Evolutionary conservation across 2,797 vertebrate species (phyloP).

Genomic region (Atherinosoma microstoma): DNA sequence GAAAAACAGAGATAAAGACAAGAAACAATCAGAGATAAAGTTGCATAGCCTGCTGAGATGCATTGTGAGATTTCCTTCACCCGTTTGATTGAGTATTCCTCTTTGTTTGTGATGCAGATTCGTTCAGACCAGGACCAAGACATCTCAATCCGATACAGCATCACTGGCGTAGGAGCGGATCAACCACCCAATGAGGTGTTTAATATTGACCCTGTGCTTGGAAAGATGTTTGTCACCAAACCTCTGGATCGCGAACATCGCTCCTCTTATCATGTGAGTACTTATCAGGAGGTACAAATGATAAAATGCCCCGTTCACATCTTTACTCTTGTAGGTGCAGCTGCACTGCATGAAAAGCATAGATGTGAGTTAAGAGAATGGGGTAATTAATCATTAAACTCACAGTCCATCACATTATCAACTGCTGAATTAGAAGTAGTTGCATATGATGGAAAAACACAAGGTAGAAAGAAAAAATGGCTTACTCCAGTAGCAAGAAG

Average conservation of each 20-base stretch:
- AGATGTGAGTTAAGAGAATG: slow-evolving; percentile 1
- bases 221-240: slow-evolving; percentile 95
- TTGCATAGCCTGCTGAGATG: neutral
- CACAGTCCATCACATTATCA: neutral
- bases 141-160: slow-evolving; percentile 95
- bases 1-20: neutral
- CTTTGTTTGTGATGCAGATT: slow-evolving; percentile 83
- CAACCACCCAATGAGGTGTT: slow-evolving; percentile 96
- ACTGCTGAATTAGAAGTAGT: neutral
- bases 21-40: neutral
- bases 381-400: slow-evolving; percentile 26
- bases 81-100: slow-evolving; percentile 17
- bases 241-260: slow-evolving; percentile 94
- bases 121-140: slow-evolving; percentile 96
- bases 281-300: neutral
- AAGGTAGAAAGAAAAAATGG: neutral
- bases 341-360: neutral
- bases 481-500: neutral
- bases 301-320: slow-evolving; percentile 10
- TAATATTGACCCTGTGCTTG: slow-evolving; percentile 92
- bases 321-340: neutral
- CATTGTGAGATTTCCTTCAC: neutral
- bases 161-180: slow-evolving; percentile 95
- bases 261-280: slow-evolving; percentile 94
- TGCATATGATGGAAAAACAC: neutral